Conservation (phyloP, 2,113 vertebrate genomes). For the Lutjanus erythropterus region DNA sequence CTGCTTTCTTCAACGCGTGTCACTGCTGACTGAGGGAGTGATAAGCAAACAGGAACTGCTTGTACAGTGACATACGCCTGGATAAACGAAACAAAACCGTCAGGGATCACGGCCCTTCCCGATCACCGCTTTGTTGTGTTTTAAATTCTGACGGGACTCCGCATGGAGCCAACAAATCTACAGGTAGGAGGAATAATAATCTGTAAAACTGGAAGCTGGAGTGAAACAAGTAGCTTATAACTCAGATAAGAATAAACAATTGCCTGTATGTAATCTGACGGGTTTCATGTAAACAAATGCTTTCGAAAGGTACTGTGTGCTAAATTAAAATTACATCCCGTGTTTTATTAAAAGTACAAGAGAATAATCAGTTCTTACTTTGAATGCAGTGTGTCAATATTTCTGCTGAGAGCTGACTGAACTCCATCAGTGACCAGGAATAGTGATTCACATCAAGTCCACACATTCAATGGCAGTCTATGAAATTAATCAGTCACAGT, state of each 20-base stretch:
- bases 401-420: neutral
- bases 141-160: constrained; percentile 12
- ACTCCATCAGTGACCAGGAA: neutral
- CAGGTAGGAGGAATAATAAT: constrained; percentile 76
- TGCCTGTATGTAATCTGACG: neutral
- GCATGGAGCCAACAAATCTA: constrained; percentile 83
- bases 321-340: accelerated
- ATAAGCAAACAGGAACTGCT: constrained; percentile 73
- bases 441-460: neutral
- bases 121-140: constrained; percentile 1
- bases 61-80: neutral
- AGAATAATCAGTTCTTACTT: neutral
- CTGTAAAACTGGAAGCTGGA: no score
- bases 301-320: neutral
- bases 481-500: neutral
- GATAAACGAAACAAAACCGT: constrained; percentile 33
- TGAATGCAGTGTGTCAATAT: neutral
- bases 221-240: no score
- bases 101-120: neutral
- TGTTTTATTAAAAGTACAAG: neutral
- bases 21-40: constrained; percentile 27
- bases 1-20: constrained; percentile 36
- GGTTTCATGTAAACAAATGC: constrained; percentile 19
- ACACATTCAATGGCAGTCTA: constrained; percentile 4
- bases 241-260: neutral